Evolutionary conservation across 1,140 invertebrate genomes (phyloP).

Genomic region (Aphaenogaster floridana): DNA sequence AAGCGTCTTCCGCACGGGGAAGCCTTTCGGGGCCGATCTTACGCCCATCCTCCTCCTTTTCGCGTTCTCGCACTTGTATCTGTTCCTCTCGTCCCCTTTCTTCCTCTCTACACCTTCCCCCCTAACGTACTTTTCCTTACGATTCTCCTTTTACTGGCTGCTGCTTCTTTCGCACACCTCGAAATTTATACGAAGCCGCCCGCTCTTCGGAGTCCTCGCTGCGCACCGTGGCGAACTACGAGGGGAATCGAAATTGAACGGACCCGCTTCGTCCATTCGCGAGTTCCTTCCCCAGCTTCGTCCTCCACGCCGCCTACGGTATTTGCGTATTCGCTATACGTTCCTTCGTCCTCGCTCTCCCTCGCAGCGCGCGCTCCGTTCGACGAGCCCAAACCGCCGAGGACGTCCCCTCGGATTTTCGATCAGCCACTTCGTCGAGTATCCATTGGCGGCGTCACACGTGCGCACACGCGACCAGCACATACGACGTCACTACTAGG

Average conservation of each 20-base stretch:
- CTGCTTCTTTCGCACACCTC: neutral
- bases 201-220: slow-evolving; percentile 51
- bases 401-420: slow-evolving; percentile 58
- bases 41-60: slow-evolving; percentile 47
- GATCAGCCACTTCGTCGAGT: slow-evolving; percentile 47
- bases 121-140: slow-evolving; percentile 5
- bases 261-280: slow-evolving; percentile 77
- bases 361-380: slow-evolving; percentile 6
- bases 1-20: slow-evolving; percentile 18
- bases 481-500: slow-evolving; percentile 60
- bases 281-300: slow-evolving; percentile 51
- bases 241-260: slow-evolving; percentile 70
- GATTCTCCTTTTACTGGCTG: slow-evolving; percentile 5
- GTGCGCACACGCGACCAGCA: slow-evolving; percentile 69
- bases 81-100: slow-evolving; percentile 53
- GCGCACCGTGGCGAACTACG: slow-evolving; percentile 73
- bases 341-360: neutral
- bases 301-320: neutral
- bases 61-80: slow-evolving; percentile 31
- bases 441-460: slow-evolving; percentile 67
- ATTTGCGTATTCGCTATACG: neutral
- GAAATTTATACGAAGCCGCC: slow-evolving; percentile 48
- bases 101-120: slow-evolving; percentile 41
- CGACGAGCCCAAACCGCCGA: slow-evolving; percentile 67
- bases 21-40: slow-evolving; percentile 33